Evolutionary conservation across 2,797 vertebrate genomes (phyloP).

Genomic region (Tarsius wallacei): DNA sequence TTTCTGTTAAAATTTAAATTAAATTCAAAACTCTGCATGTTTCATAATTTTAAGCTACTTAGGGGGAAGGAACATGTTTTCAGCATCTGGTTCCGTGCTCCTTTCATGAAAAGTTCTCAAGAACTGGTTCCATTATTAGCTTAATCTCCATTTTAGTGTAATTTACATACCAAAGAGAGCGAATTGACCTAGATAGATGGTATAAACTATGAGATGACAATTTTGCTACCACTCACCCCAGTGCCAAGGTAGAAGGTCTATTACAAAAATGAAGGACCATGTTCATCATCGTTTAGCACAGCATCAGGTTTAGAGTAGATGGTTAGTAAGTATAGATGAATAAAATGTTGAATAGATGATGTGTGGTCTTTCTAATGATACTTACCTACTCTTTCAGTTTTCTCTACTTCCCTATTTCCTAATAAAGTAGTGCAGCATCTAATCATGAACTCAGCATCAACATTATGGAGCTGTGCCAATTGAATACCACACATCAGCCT

Average conservation of each 20-base stretch:
- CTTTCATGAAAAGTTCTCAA: conserved; percentile 40
- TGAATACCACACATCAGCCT: neutral
- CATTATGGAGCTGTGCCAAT: neutral
- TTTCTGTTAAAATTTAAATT: neutral
- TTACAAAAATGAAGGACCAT: no score
- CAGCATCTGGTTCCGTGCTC: neutral
- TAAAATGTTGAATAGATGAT: neutral
- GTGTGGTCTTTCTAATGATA: neutral
- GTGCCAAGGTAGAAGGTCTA: neutral
- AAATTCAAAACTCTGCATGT: neutral
- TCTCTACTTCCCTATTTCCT: neutral
- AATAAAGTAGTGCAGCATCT: neutral
- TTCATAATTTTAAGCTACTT: neutral
- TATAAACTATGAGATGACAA: neutral
- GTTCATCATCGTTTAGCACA: neutral
- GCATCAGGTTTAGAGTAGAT: neutral
- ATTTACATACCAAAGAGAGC: neutral
- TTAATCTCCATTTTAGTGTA: conserved; percentile 38
- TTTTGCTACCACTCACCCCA: neutral
- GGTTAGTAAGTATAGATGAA: neutral
- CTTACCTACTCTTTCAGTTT: neutral
- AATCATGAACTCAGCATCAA: neutral
- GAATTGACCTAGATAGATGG: neutral
- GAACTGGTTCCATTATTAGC: neutral
- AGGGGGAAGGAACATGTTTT: neutral